These are phyloP conservation scores for Entomobrya multifasciata DNA, from an alignment of 2,888 invertebrate species.

Conservation along the genomic window DNA sequence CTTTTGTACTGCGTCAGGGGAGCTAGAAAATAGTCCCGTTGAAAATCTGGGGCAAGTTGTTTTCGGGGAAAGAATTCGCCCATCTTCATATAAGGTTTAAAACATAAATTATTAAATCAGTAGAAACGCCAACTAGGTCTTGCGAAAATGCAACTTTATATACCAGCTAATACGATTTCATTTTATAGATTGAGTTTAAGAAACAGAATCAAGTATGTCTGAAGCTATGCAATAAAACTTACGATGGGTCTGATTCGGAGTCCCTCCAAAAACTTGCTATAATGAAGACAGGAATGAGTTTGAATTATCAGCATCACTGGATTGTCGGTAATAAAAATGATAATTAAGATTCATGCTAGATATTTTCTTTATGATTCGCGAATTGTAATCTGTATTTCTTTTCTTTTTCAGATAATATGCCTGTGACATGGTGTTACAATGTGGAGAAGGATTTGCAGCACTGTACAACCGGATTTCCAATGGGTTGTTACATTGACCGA, in stretches of 20 bases:
- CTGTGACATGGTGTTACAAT: slow-evolving; percentile 97
- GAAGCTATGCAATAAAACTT: slow-evolving; percentile 84
- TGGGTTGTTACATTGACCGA: slow-evolving; percentile 91
- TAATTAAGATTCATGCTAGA: not conserved
- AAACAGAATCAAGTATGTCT: slow-evolving; percentile 82
- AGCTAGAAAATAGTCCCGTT: slow-evolving; percentile 88
- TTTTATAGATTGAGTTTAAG: slow-evolving; percentile 86
- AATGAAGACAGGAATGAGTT: slow-evolving; percentile 93
- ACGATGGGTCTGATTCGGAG: slow-evolving; percentile 86
- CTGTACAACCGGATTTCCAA: slow-evolving; percentile 98
- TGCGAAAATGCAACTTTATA: too few species aligned
- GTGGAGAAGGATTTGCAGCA: slow-evolving; percentile 84
- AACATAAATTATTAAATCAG: too few species aligned
- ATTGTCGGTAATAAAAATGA: slow-evolving; percentile 88
- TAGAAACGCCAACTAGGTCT: too few species aligned
- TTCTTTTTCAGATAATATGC: slow-evolving; percentile 93
- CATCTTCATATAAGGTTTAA: slow-evolving; percentile 93
- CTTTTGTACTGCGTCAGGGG: slow-evolving; percentile 88
- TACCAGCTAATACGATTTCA: not conserved
- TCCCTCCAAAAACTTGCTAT: slow-evolving; percentile 88
- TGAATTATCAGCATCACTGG: slow-evolving; percentile 99
- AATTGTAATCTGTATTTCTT: slow-evolving; percentile 2
- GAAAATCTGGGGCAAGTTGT: slow-evolving; percentile 99
- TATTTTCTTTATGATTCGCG: not conserved
- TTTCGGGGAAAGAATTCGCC: slow-evolving; percentile 98